A percentile compares a stretch with the other conserved stretches of the same genome.
phyloP scores from a whole-genome alignment of 2,113 vertebrate species.

The Antechinus stuartii region DNA sequence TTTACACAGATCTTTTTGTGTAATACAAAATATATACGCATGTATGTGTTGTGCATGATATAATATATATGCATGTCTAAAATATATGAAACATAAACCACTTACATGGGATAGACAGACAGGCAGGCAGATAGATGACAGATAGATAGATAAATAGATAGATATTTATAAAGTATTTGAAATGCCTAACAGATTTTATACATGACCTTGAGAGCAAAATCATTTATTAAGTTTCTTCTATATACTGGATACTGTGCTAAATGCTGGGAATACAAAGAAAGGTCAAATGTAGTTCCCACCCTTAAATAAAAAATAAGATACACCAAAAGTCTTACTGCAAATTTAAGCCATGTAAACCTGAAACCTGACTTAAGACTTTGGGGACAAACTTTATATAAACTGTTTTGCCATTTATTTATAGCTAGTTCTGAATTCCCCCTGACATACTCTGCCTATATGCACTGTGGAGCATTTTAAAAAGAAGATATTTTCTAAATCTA shows the following conservation, averaged over 20 bases:
- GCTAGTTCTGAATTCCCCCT: not conserved
- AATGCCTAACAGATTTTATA: too few species aligned
- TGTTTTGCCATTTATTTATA: not conserved
- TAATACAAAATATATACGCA: not conserved
- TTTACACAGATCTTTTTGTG: not conserved
- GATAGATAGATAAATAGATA: too few species aligned
- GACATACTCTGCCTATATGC: not conserved
- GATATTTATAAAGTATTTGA: too few species aligned
- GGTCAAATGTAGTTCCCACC: too few species aligned
- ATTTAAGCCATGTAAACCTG: not conserved
- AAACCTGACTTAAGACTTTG: not conserved
- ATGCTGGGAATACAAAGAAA: too few species aligned
- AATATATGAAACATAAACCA: not conserved
- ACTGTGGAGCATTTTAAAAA: not conserved
- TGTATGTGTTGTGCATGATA: not conserved
- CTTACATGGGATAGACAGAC: too few species aligned
- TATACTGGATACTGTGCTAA: too few species aligned
- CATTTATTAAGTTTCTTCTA: too few species aligned
- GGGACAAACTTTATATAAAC: not conserved
- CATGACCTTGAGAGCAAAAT: too few species aligned
- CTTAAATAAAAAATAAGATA: not conserved
- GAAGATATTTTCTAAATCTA: not conserved
- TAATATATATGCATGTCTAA: not conserved
- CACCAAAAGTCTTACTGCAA: not conserved
- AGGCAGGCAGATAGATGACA: too few species aligned